A percentile compares a stretch with the other conserved stretches of the same genome.
Conservation (phyloP, 1,140 invertebrate genomes). For the Panonychus citri region DNA sequence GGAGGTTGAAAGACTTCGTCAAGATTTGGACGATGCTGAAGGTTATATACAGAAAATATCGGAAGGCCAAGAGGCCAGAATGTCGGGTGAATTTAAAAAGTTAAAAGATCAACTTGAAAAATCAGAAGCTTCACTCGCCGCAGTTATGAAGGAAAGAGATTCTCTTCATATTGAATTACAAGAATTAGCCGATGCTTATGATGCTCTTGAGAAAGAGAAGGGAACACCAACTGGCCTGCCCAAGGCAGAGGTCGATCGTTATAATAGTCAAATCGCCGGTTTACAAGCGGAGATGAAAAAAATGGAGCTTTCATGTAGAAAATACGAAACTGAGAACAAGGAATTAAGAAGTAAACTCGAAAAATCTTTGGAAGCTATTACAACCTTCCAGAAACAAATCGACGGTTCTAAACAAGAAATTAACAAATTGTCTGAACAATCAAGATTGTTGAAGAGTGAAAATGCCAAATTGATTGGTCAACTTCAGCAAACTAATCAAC, state of each 20-base stretch:
- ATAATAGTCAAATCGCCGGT: conserved; percentile 9
- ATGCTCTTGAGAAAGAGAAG: neutral
- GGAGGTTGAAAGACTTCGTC: conserved; percentile 53
- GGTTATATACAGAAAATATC: conserved; percentile 14
- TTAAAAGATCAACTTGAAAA: conserved; percentile 49
- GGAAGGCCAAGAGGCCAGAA: conserved; percentile 7
- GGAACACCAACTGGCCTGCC: neutral
- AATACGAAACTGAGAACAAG: conserved; percentile 21
- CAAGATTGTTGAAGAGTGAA: conserved; percentile 12
- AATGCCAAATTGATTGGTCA: neutral
- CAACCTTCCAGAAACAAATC: conserved; percentile 14
- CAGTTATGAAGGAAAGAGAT: conserved; percentile 16
- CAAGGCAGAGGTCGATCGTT: conserved; percentile 6
- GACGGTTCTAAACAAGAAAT: conserved; percentile 14
- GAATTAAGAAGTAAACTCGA: conserved; percentile 17
- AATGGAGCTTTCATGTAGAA: conserved; percentile 43
- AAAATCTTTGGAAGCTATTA: conserved; percentile 16
- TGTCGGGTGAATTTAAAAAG: conserved; percentile 47
- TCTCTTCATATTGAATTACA: conserved; percentile 14
- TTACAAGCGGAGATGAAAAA: conserved; percentile 43
- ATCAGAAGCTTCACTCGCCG: conserved; percentile 33
- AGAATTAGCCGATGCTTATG: conserved; percentile 11
- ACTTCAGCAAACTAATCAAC: neutral
- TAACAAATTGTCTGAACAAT: conserved; percentile 13
- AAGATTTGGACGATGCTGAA: conserved; percentile 38